Base-by-base conservation (phyloP, 37 sponge, comb jelly and placozoan genomes). In the Hexactinellida sp. region DNA sequence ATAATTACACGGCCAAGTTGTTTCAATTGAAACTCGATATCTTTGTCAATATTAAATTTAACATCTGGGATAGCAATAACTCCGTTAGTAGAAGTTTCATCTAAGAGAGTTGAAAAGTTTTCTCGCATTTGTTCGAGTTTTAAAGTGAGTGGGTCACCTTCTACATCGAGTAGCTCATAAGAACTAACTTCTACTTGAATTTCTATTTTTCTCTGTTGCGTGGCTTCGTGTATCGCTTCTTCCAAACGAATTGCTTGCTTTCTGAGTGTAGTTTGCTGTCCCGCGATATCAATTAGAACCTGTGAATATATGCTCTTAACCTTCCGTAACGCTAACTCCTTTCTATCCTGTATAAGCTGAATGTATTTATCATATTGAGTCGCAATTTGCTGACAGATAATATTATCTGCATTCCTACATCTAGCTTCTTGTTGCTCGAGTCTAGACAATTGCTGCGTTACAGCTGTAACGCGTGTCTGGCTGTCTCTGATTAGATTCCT, bases 101-200 rank as follows among this genome's bases (percentile, higher is more conserved):
- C 34, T 10, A 63, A 23, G 25, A 63, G 76, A 7, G 21, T 63
- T 3, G 76, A 63, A n/a, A 63, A 63, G 3, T 63, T 23, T 32
- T 63, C 76, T 10, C 76, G 25, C 28, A 63, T 63, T 63, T 63
- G 19, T 63, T 28, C 76, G 5, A 63, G 34, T 63, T 63, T 63
- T 10, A 63, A n/a, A 63, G 76, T 63, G 76, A 63, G 76, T n/a
- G 76, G 76, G 76, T 63, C 76, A 7, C 76, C 76, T 63, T 63
- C 30, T 10, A 63, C 76, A 63, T 63, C 76, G 76, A 63, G 76
- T 63, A 63, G 13, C 34, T 63, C 76, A 63, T 63, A 63, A n/a
- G 76, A 63, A 63, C 76, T 63, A 23, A n/a, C 1, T 25, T 63
- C 76, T 25, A 63, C 76, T 63, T 63, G 76, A 32, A 63, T 63